These are phyloP conservation scores for Diaperis boleti DNA, from an alignment of 2,888 invertebrate genomes.

Conservation along the genomic window DNA sequence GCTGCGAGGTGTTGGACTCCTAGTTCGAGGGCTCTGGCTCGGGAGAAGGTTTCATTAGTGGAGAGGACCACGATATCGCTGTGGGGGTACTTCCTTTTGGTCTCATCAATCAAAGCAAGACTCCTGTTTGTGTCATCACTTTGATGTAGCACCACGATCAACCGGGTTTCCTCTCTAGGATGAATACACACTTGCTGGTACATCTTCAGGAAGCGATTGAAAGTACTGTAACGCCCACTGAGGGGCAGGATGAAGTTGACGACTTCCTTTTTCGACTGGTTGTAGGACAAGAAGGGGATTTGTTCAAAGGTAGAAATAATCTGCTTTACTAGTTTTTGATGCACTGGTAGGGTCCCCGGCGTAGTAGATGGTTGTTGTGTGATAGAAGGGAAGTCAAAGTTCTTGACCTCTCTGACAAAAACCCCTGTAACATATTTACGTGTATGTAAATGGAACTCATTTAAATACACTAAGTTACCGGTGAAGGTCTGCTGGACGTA, in stretches of 20 bases:
- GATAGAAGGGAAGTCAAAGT: slow-evolving; percentile 33
- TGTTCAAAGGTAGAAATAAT: slow-evolving; percentile 59
- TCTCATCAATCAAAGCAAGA: slow-evolving; percentile 69
- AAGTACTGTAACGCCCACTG: slow-evolving; percentile 84
- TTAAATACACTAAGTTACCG: slow-evolving; percentile 66
- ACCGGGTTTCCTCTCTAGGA: slow-evolving; percentile 72
- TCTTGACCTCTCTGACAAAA: slow-evolving; percentile 53
- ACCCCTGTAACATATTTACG: slow-evolving; percentile 47
- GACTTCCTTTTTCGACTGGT: slow-evolving; percentile 43
- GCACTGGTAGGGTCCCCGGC: slow-evolving; percentile 62
- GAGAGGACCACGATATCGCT: slow-evolving; percentile 66
- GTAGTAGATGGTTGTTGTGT: slow-evolving; percentile 44
- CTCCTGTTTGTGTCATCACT: slow-evolving; percentile 62
- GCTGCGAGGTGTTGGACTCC: slow-evolving; percentile 74
- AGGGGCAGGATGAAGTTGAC: slow-evolving; percentile 89
- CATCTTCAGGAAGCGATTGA: slow-evolving; percentile 85
- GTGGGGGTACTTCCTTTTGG: slow-evolving; percentile 69
- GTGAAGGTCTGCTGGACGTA: slow-evolving; percentile 94
- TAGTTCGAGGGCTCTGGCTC: slow-evolving; percentile 85
- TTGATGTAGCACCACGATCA: slow-evolving; percentile 79
- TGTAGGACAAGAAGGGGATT: slow-evolving; percentile 56
- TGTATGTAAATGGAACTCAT: background rate
- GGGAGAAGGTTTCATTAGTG: slow-evolving; percentile 75
- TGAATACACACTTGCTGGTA: slow-evolving; percentile 84
- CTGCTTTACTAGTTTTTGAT: slow-evolving; percentile 59